A percentile compares a stretch with the other conserved stretches of the same genome.
Conservation (phyloP, 2,888 invertebrate genomes). For the Drosophila atripex region DNA sequence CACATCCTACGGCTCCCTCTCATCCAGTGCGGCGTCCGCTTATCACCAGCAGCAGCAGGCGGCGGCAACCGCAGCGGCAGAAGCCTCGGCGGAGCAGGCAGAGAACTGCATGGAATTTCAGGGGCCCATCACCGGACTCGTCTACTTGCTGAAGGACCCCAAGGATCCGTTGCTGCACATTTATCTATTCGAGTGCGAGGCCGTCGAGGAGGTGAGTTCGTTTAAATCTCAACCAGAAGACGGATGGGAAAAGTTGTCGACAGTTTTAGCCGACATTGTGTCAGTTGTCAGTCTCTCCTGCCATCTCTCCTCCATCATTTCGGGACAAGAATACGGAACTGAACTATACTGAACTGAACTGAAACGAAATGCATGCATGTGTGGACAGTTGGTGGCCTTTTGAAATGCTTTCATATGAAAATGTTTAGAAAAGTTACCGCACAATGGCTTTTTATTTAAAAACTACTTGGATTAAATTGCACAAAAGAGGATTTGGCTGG, state of each 20-base stretch:
- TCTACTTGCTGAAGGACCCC: constrained; percentile 90
- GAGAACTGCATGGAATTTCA: constrained; percentile 84
- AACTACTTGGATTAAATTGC: constrained; percentile 35
- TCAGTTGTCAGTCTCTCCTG: constrained; percentile 29
- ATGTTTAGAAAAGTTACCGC: constrained; percentile 51
- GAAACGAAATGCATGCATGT: constrained; percentile 16
- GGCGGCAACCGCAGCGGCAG: constrained; percentile 46
- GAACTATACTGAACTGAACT: not conserved
- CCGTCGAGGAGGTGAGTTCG: constrained; percentile 88
- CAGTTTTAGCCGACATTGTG: constrained; percentile 40
- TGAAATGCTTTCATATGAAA: constrained; percentile 57
- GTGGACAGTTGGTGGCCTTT: constrained; percentile 43
- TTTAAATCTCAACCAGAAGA: constrained; percentile 18
- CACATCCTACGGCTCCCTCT: constrained; percentile 80
- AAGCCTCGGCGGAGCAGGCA: constrained; percentile 60
- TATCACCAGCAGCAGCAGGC: constrained; percentile 68
- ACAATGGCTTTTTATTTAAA: constrained; percentile 47
- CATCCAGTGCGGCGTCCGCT: constrained; percentile 76
- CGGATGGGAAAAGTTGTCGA: constrained; percentile 46
- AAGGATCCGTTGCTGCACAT: constrained; percentile 90
- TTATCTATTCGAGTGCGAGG: constrained; percentile 89
- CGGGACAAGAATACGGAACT: constrained; percentile 3
- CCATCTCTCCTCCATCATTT: constrained; percentile 13
- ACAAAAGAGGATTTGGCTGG: constrained; percentile 22
- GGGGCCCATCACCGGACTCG: constrained; percentile 87